A percentile compares a stretch with the other conserved stretches of the same genome.
Evolutionary conservation across 2,888 invertebrate genomes (phyloP).

Genomic region (Eueremaeus valkanovi): DNA sequence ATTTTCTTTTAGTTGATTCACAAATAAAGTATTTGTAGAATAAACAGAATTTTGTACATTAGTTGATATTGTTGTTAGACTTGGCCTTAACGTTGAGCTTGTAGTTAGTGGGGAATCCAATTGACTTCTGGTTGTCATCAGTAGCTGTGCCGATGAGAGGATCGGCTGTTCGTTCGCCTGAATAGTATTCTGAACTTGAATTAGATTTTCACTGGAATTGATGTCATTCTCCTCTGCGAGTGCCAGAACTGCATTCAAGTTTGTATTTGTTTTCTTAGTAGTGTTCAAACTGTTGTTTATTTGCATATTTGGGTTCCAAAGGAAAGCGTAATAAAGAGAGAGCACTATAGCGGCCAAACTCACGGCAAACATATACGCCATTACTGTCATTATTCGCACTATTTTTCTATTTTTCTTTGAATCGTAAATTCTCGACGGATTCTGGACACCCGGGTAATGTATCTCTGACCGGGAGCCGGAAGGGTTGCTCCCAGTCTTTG

Average conservation of each 20-base stretch:
- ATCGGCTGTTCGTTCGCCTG: not conserved
- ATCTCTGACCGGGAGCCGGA: slow-evolving; percentile 40
- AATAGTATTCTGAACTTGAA: not conserved
- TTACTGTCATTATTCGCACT: slow-evolving; percentile 45
- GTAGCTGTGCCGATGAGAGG: not conserved
- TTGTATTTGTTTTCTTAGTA: not conserved
- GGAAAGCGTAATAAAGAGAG: slow-evolving; percentile 46
- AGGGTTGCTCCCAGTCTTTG: slow-evolving; percentile 25
- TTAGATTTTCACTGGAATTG: not conserved
- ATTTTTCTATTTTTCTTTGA: slow-evolving; percentile 45
- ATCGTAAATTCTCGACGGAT: slow-evolving; percentile 44
- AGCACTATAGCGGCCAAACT: slow-evolving; percentile 46
- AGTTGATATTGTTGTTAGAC: not conserved
- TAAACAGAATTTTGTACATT: not conserved
- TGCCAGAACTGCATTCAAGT: not conserved
- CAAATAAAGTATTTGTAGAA: not conserved
- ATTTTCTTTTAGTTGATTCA: not conserved
- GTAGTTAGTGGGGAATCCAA: not conserved
- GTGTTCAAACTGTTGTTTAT: not conserved
- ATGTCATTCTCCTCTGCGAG: not conserved
- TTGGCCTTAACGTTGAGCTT: not conserved
- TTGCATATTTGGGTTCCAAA: slow-evolving; percentile 45
- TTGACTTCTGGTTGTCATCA: not conserved
- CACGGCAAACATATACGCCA: slow-evolving; percentile 47
- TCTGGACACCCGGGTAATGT: slow-evolving; percentile 43